These are phyloP conservation scores for Helicolenus hilgendorfi DNA, from an alignment of 2,797 vertebrate species.

Conservation along the genomic window DNA sequence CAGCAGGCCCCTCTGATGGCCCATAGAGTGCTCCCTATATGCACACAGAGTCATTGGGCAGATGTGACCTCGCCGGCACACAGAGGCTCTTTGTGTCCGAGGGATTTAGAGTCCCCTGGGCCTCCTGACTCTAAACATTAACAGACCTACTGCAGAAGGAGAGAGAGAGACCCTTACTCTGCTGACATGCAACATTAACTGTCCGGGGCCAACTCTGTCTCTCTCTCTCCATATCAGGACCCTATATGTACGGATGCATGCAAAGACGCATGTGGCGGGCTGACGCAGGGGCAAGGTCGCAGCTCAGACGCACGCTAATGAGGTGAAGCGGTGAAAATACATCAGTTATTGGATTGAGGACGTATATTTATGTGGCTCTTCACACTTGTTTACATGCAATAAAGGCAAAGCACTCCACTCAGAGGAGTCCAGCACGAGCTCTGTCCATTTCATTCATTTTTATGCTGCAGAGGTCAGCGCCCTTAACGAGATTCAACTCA, in stretches of 20 bases:
- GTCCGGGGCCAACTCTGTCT: constrained; percentile 59
- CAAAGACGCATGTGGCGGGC: constrained; percentile 24
- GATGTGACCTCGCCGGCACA: constrained; percentile 90
- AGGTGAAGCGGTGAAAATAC: constrained; percentile 64
- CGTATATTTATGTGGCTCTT: constrained; percentile 60
- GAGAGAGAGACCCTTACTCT: constrained; percentile 78
- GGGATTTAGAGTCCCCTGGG: constrained; percentile 89
- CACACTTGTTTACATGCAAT: constrained; percentile 68
- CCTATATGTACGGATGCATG: constrained; percentile 52
- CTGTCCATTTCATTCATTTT: constrained; percentile 42
- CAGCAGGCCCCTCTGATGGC: constrained; percentile 79
- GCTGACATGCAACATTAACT: constrained; percentile 86
- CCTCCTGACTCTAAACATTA: constrained; percentile 91
- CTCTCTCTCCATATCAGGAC: constrained; percentile 52
- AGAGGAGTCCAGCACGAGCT: constrained; percentile 16
- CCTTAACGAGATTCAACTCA: constrained; percentile 27
- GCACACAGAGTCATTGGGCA: constrained; percentile 88
- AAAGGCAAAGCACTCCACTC: constrained; percentile 60
- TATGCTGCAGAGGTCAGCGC: constrained; percentile 53
- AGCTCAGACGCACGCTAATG: constrained; percentile 60
- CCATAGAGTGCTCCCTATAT: constrained; percentile 84
- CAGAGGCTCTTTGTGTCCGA: constrained; percentile 91
- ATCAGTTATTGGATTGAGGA: constrained; percentile 54
- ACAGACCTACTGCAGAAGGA: constrained; percentile 87
- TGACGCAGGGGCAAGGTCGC: constrained; percentile 51